Conservation (phyloP, 1,140 invertebrate species). For the Anastatus disparis region DNA sequence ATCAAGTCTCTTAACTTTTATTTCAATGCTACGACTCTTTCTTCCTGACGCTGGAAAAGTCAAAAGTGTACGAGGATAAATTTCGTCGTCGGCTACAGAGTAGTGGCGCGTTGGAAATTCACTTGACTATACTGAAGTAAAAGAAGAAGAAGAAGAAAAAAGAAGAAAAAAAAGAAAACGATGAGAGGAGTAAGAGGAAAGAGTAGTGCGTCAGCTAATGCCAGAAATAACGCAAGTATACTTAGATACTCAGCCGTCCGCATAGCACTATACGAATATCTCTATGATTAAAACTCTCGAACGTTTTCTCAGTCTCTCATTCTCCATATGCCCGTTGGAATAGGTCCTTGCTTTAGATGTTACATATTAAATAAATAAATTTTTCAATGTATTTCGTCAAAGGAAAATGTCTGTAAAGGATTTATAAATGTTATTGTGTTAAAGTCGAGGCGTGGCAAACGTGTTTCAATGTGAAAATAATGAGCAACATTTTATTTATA, state of each 20-base stretch:
- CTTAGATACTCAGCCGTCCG: constrained; percentile 63
- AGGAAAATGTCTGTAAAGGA: no score
- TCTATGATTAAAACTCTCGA: no score
- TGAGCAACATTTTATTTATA: no score
- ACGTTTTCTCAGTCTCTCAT: no score
- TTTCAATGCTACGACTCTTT: constrained; percentile 4
- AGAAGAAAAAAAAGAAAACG: background rate
- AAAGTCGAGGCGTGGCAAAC: no score
- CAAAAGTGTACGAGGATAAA: constrained; percentile 12
- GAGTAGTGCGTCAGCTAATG: constrained; percentile 63
- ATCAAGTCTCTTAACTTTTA: no score
- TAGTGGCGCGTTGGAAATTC: constrained; percentile 13
- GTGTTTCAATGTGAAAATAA: no score
- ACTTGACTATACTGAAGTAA: background rate
- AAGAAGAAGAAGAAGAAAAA: background rate
- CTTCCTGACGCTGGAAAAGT: constrained; percentile 14
- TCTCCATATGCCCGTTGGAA: no score
- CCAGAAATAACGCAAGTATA: constrained; percentile 67
- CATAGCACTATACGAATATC: constrained; percentile 50
- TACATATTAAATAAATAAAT: no score
- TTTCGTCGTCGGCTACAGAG: constrained; percentile 8
- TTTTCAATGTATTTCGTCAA: no score
- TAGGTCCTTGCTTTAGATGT: no score
- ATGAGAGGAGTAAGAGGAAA: constrained; percentile 9
- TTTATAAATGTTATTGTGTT: no score